phyloP scores from a whole-genome alignment of 2,888 invertebrate genomes.

The Andrena trimmerana region DNA sequence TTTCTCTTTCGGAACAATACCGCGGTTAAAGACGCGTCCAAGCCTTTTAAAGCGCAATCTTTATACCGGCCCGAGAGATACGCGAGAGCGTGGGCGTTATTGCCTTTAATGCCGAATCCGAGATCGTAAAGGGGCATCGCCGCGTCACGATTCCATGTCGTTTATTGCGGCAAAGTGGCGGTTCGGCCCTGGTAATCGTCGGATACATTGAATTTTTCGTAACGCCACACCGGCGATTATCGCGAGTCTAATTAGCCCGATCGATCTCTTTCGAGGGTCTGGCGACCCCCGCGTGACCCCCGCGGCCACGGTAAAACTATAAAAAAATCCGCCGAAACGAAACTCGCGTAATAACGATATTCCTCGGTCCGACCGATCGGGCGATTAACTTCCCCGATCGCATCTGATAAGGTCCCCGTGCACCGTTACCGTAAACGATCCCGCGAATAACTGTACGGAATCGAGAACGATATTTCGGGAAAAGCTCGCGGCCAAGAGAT shows the following conservation, averaged over 20 bases:
- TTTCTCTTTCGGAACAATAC: slow-evolving; percentile 40
- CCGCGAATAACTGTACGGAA: neutral
- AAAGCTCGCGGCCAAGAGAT: neutral
- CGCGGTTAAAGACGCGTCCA: slow-evolving; percentile 22
- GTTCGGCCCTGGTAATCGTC: slow-evolving; percentile 30
- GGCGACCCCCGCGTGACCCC: slow-evolving; percentile 1
- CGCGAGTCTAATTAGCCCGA: slow-evolving; percentile 57
- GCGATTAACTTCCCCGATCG: slow-evolving; percentile 25
- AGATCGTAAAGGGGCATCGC: slow-evolving; percentile 48
- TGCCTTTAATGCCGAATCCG: slow-evolving; percentile 61
- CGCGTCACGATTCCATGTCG: slow-evolving; percentile 61
- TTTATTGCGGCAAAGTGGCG: slow-evolving; percentile 64
- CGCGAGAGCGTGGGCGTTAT: slow-evolving; percentile 49
- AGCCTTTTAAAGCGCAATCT: slow-evolving; percentile 35
- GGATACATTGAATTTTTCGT: slow-evolving; percentile 59
- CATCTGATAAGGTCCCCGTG: slow-evolving; percentile 9
- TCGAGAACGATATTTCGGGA: neutral
- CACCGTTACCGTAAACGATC: slow-evolving; percentile 17
- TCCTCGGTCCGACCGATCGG: neutral
- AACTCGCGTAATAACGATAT: slow-evolving; percentile 34
- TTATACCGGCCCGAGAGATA: slow-evolving; percentile 23
- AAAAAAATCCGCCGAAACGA: slow-evolving; percentile 33
- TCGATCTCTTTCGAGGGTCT: slow-evolving; percentile 24
- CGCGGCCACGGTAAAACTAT: slow-evolving; percentile 14
- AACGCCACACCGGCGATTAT: slow-evolving; percentile 54